Evolutionary conservation across 2,888 invertebrate species (phyloP), one percentile per base, ranked within the genome.

Genomic region (Tillus elongatus): DNA sequence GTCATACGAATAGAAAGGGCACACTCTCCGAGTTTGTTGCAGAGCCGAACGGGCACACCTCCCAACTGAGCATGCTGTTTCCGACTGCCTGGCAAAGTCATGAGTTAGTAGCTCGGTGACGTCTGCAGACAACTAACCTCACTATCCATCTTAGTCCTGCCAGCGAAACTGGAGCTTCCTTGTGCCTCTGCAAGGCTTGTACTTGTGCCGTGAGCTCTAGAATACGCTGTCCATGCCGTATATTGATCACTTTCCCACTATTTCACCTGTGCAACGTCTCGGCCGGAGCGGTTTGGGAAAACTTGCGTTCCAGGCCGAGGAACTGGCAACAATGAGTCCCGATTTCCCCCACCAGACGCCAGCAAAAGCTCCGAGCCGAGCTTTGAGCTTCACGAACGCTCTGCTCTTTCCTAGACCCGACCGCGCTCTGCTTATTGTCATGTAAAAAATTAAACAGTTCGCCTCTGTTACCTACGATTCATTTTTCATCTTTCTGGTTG

Each of bases 201-300:
- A 9, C 10, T 33, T 10, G 12, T n/a, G n/a, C n/a, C n/a, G n/a
- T n/a, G n/a, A n/a, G n/a, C n/a, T n/a, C n/a, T n/a, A n/a, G n/a
- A n/a, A n/a, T n/a, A n/a, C n/a, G n/a, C n/a, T n/a, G n/a, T 43
- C 43, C 48, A 44, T 44, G 42, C 40, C 42, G 37, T 42, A 40
- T 48, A 48, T 48, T 48, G 48, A 48, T 48, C 48, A 36, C 37
- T 35, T 40, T 42, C 38, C 46, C 44, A 46, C 46, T 45, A 46
- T 44, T 45, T 43, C 37, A 46, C 46, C 46, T 46, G 41, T n/a
- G n/a, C 35, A 39, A 42, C 27, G 40, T n/a, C 39, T 19, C 27
- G 11, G 12, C 33, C 26, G 13, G 10, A 16, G 35, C 30, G 28
- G 19, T 29, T 14, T 15, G 14, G 19, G 24, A 19, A 13, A 15